Base-by-base conservation (phyloP, 2,888 invertebrate species). In the Xylocampa areola region DNA sequence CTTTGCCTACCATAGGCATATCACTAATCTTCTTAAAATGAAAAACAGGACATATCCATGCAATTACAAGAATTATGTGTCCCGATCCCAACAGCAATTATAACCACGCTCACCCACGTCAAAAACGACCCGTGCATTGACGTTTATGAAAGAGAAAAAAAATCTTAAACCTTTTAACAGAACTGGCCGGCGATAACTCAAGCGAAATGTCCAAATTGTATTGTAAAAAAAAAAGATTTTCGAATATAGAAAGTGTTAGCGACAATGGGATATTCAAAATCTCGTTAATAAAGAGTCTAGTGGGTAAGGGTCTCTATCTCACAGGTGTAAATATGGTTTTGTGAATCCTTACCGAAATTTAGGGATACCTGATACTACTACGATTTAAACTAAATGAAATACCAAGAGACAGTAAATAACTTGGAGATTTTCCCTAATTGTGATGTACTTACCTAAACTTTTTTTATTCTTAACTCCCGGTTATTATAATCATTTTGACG, bases 81-180 rank as follows among this genome's bases (percentile, higher is more conserved):
- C 50, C 51, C 65, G 30, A 59, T 39, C 37, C 14, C 49, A 44
- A 88, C 86, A 85, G 87, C 91, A 92, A 93, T 93, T 93, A 93
- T 92, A 91, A 89, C 88, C 90, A 88, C 90, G 92, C 92, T 92
- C 93, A 92, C 93, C 93, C 92, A 93, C 92, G 89, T 92, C 92
- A 92, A 88, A 86, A 85, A 50, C 76, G 84, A 84, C 79, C 87
- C 87, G 86, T 85, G 85, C 87, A 88, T 83, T 88, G 90, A 91
- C 90, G 84, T 86, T 88, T 88, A 85, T 82, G 82, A 51, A 63
- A 62, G 82, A 87, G n/a, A 90, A 87, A 86, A 89, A 87, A 89
- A 86, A 83, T 78, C 85, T 89, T 88, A 90, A 90, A 89, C 89
- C 90, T 90, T 91, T 90, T 91, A 92, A 92, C 92, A 89, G 90